These are phyloP conservation scores for Cotesia chilonis DNA, from an alignment of 1,140 invertebrate species.

Conservation along the genomic window DNA sequence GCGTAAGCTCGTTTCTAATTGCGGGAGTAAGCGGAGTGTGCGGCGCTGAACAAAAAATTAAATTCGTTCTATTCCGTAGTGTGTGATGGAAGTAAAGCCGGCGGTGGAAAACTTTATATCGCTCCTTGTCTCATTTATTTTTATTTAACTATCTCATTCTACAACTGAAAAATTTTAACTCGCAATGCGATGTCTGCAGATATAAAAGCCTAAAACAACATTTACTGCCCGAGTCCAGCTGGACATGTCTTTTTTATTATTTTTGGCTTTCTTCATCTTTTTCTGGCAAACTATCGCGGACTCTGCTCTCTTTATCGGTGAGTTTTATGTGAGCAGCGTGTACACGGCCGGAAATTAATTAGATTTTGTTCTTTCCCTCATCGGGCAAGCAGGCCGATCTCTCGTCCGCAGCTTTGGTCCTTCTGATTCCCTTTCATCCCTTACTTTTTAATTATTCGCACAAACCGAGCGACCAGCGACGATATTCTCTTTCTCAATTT, in stretches of 20 bases:
- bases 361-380: constrained; percentile 46
- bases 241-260: constrained; percentile 36
- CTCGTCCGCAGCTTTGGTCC: constrained; percentile 39
- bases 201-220: constrained; percentile 52
- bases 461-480: constrained; percentile 35
- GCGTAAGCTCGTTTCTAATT: constrained; percentile 44
- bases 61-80: constrained; percentile 33
- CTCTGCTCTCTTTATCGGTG: background rate
- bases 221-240: constrained; percentile 39
- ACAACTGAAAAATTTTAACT: constrained; percentile 31
- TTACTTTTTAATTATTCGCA: constrained; percentile 49
- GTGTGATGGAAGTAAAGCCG: constrained; percentile 22
- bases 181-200: constrained; percentile 18
- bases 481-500: constrained; percentile 12
- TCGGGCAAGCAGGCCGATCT: constrained; percentile 32
- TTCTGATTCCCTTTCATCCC: constrained; percentile 47
- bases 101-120: constrained; percentile 29
- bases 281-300: background rate
- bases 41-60: constrained; percentile 35
- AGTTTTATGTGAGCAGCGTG: background rate
- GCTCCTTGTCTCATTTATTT: constrained; percentile 23
- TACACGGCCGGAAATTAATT: constrained; percentile 43
- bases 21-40: constrained; percentile 34
- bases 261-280: constrained; percentile 22
- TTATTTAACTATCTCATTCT: constrained; percentile 17